A percentile compares a stretch with the other conserved stretches of the same genome.
Conservation (phyloP, 2,797 vertebrate species). For the Megaceryle alcyon region DNA sequence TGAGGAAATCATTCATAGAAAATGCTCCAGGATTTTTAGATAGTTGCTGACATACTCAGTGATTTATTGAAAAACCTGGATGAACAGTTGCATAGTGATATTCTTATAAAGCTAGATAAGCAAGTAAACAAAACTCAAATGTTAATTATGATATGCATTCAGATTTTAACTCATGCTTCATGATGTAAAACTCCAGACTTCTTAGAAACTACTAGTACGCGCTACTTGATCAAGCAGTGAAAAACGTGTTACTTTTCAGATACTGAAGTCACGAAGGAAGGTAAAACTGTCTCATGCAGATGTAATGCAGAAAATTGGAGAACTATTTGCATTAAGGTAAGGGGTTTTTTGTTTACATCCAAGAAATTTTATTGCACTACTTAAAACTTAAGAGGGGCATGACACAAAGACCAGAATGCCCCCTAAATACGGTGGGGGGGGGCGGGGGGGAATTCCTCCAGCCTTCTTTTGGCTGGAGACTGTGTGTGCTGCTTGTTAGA, state of each 20-base stretch:
- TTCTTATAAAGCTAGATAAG: neutral
- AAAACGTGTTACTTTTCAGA: conserved; percentile 76
- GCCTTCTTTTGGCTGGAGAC: neutral
- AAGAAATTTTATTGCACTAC: neutral
- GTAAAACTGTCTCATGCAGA: conserved; percentile 93
- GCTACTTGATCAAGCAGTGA: neutral
- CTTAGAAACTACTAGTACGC: neutral
- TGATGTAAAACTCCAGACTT: neutral
- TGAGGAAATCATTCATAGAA: neutral
- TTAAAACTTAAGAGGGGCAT: neutral
- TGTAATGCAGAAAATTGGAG: conserved; percentile 98
- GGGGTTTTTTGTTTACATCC: neutral
- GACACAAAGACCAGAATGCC: neutral
- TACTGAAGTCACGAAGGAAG: conserved; percentile 89
- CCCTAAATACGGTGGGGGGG: neutral
- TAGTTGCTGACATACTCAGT: neutral
- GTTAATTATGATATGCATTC: neutral
- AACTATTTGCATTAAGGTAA: conserved; percentile 94
- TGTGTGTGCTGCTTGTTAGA: neutral
- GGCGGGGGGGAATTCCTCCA: neutral
- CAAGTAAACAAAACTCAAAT: neutral
- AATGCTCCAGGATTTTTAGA: neutral
- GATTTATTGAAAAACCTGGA: neutral
- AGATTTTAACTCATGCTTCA: neutral
- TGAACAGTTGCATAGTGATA: neutral